phyloP scores from a whole-genome alignment of 2,797 vertebrate genomes.

The Cryptoblepharus egeriae region DNA sequence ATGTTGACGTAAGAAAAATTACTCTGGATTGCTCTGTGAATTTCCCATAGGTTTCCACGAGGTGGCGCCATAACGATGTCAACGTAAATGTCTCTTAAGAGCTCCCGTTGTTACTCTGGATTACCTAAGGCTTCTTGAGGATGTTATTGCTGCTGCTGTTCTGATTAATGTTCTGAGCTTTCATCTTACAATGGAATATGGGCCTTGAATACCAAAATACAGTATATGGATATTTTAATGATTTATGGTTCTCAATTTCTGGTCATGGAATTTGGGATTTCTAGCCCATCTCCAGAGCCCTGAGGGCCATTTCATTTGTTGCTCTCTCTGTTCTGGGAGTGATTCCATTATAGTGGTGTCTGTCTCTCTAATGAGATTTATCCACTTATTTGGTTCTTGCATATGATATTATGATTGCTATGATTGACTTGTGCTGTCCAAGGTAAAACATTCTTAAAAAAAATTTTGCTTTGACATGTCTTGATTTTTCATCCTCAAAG shows the following conservation, averaged over 20 bases:
- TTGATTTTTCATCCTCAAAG: slow-evolving; percentile 11
- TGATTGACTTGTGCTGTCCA: slow-evolving; percentile 18
- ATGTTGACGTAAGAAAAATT: too few species aligned
- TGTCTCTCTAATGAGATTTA: not conserved
- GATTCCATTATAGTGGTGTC: not conserved
- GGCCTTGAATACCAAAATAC: not conserved
- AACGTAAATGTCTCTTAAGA: too few species aligned
- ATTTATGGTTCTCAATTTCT: not conserved
- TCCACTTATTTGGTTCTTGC: slow-evolving; percentile 5
- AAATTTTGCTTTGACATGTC: not conserved
- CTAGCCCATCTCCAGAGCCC: not conserved
- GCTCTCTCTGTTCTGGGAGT: not conserved
- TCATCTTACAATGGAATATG: not conserved
- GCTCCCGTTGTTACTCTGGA: too few species aligned
- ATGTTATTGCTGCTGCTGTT: too few species aligned
- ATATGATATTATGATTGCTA: slow-evolving; percentile 9
- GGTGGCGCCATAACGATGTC: too few species aligned
- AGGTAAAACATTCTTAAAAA: not conserved
- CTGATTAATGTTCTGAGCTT: too few species aligned
- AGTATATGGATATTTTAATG: not conserved
- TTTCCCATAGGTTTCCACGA: too few species aligned
- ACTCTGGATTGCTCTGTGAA: too few species aligned
- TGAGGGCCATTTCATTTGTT: not conserved
- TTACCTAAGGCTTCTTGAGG: too few species aligned
- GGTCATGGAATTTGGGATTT: not conserved